Percentiles rank a stretch among this genome's conserved stretches.
Evolutionary conservation across 2,113 vertebrate species (phyloP).

Genomic region (Cinclus mexicanus): DNA sequence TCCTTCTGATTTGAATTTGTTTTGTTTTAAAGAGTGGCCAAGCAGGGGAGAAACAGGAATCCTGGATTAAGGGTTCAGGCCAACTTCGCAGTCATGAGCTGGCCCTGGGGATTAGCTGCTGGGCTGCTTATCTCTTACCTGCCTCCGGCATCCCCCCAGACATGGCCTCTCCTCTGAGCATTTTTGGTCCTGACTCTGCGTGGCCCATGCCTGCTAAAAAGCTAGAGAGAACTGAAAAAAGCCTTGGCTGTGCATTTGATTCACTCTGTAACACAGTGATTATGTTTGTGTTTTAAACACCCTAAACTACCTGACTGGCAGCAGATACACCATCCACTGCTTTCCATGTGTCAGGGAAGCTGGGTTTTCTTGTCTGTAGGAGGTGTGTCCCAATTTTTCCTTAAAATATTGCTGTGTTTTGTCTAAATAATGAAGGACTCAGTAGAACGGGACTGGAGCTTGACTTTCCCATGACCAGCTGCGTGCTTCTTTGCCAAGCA

Average conservation of each 20-base stretch:
- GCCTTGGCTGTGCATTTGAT: background rate
- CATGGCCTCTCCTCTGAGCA: background rate
- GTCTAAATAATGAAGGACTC: background rate
- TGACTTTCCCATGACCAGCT: background rate
- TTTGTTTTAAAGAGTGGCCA: slow-evolving; percentile 20
- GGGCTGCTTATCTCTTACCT: background rate
- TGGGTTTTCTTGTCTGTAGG: background rate
- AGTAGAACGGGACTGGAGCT: background rate
- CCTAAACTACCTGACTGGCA: background rate
- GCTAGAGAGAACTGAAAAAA: background rate
- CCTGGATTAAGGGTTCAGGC: slow-evolving; percentile 14
- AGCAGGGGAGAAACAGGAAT: slow-evolving; percentile 38
- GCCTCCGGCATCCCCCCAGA: background rate
- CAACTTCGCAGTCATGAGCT: background rate
- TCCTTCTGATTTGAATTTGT: slow-evolving; percentile 33
- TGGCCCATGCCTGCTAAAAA: background rate
- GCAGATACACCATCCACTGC: background rate
- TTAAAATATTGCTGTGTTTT: background rate
- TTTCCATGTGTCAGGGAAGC: background rate
- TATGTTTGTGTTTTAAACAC: background rate
- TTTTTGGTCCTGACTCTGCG: background rate
- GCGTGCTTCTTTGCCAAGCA: background rate
- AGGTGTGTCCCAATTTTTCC: background rate
- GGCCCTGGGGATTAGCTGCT: background rate
- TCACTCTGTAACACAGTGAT: background rate